Evolutionary conservation across 2,797 vertebrate species (phyloP), one percentile per base, ranked within the genome.

Genomic region (Hyperoplus lanceolatus): DNA sequence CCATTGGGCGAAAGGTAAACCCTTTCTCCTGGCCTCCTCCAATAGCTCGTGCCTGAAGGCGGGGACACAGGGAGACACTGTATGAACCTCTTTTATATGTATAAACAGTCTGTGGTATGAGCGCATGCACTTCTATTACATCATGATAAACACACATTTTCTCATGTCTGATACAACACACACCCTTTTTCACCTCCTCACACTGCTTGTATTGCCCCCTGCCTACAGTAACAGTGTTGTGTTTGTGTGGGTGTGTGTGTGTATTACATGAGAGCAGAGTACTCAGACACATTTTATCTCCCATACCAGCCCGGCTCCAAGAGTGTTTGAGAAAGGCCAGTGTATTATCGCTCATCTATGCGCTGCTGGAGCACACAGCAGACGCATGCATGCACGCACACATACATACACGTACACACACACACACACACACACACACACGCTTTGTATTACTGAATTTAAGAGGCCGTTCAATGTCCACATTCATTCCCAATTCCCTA

Each of bases 1-100:
- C 98, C 98, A 99, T 67, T 99, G 98, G 8, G 98, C 98, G 83
- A 99, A 99, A 77, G 98, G 98, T 88, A 99, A 96, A 56, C 98
- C 97, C 93, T 98, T 99, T 64, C 97, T 97, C 86, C 97, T 95
- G 87, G 98, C 98, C 89, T 99, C 98, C 93, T 99, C 98, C 90
- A 99, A 88, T 72, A 99, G 95, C 96, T 99, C 98, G 78, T 99
- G 98, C 92, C 98, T 98, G 93, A 80, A 91, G 88, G 92, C 67
- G 38, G 93, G 77, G 49, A 79, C 77, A 93, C 73, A 90, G 55
- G 29, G 84, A 85, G 49, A 82, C 13, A 48, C 3, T 0, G 14
- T 4, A 12, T 90, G 54, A 90, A 72, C 29, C 29, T 29, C 29
- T 29, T 29, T 29, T 29, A 29, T 29, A 29, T 29, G 3, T 29